Evolutionary conservation across 1,140 invertebrate species (phyloP).

Genomic region (Trichonephila inaurata): DNA sequence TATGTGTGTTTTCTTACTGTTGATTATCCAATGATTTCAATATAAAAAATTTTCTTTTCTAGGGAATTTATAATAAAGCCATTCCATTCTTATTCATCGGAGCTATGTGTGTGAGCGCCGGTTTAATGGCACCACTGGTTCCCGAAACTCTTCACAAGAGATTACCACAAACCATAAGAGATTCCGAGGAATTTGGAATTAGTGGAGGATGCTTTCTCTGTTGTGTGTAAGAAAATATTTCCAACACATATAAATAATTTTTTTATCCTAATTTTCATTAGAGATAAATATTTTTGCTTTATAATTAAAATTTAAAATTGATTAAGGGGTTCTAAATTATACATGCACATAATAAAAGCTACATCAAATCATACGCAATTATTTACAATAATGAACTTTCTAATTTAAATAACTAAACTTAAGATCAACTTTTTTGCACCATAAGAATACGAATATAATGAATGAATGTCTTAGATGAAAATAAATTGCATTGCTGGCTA

Average conservation of each 20-base stretch:
- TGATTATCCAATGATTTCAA: background rate
- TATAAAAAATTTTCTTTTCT: background rate
- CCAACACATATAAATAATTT: background rate
- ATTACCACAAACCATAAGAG: conserved; percentile 78
- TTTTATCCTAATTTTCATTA: background rate
- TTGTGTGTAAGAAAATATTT: conserved; percentile 50
- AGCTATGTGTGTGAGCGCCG: conserved; percentile 78
- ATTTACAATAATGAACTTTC: no score
- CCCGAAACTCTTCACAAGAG: conserved; percentile 79
- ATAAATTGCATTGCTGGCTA: no score
- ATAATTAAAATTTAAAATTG: no score
- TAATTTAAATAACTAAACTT: no score
- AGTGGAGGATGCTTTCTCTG: conserved; percentile 79
- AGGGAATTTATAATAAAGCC: conserved; percentile 79
- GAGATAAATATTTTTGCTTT: no score
- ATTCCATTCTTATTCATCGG: conserved; percentile 80
- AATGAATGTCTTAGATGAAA: no score
- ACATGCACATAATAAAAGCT: no score
- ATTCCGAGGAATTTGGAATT: conserved; percentile 80
- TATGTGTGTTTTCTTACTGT: background rate
- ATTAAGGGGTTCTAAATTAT: no score
- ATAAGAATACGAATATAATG: no score
- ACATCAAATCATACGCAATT: no score
- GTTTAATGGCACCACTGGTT: conserved; percentile 78
- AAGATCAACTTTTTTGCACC: no score